Evolutionary conservation across 2,113 vertebrate genomes (phyloP), one percentile per base, ranked within the genome.

Genomic region (Formicarius rufipectus): DNA sequence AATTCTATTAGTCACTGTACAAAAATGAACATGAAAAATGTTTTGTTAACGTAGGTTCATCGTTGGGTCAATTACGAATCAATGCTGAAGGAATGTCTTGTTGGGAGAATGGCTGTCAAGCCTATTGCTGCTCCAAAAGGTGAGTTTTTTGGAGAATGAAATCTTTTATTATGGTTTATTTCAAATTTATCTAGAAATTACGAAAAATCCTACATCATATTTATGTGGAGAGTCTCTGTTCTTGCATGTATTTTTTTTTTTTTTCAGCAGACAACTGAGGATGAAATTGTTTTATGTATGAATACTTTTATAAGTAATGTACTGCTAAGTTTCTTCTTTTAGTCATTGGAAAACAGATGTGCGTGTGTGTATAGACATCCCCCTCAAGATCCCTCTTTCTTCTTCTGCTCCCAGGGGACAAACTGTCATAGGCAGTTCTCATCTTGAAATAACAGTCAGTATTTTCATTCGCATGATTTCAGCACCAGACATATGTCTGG

Each of bases 31-130:
- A 80, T 94, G 82, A 87, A 89, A 78, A 64, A 13, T 16, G 5
- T 79, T 64, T 89, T 68, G 45, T 95, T 62, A 18, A 77, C 78
- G 18, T 60, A 99, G 99, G 98, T 99, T 90, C 99, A 99, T 97
- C 99, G 99, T 9, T 99, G 99, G 99, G 99, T 99, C 59, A 99
- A 99, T 95, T 99, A 99, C 76, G 99, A 99, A 95, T 99, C 99
- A 8, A 99, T 99, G 99, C 92, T 99, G 95, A 99, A 99, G 93
- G 99, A 99, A 87, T 99, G 99, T 87, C 97, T 99, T 69, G 98
- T 99, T 86, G 99, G 99, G 59, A 99, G 98, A 95, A 99, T 99
- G 98, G 98, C 98, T 58, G 90, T 98, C 24, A 99, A 99, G 62
- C 84, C 95, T 77, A 11, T 90, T 40, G 27, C 97, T 84, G 68